phyloP scores from a whole-genome alignment of 2,888 invertebrate species.

The Tenodera sinensis region DNA sequence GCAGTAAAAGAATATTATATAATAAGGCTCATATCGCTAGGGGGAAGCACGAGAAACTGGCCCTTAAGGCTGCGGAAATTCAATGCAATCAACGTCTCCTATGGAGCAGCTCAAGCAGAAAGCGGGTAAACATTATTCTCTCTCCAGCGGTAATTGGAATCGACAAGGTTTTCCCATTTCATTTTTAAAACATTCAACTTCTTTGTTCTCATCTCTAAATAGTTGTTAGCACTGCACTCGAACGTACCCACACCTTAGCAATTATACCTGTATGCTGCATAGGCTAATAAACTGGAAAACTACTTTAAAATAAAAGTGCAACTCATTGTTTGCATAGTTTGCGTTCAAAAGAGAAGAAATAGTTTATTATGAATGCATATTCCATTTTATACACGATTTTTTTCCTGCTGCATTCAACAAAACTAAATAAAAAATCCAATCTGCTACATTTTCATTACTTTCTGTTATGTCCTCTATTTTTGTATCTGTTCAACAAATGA shows the following conservation, averaged over 20 bases:
- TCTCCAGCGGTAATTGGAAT: neutral
- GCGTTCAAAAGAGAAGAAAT: no score
- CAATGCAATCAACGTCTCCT: constrained; percentile 12
- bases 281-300: no score
- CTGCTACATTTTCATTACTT: no score
- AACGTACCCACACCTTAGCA: neutral
- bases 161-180: neutral
- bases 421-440: no score
- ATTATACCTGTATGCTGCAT: no score
- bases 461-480: no score
- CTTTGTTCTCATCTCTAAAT: neutral
- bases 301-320: no score
- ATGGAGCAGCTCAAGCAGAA: neutral
- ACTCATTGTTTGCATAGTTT: no score
- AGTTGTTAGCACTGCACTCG: neutral
- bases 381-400: no score
- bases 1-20: constrained; percentile 15
- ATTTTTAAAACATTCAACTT: neutral
- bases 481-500: no score
- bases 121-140: neutral
- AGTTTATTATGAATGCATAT: no score
- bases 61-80: constrained; percentile 2
- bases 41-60: neutral
- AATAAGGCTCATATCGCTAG: constrained; percentile 17
- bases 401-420: no score